These are phyloP conservation scores for Gerris buenoi DNA, from an alignment of 1,140 invertebrate genomes.

Conservation along the genomic window DNA sequence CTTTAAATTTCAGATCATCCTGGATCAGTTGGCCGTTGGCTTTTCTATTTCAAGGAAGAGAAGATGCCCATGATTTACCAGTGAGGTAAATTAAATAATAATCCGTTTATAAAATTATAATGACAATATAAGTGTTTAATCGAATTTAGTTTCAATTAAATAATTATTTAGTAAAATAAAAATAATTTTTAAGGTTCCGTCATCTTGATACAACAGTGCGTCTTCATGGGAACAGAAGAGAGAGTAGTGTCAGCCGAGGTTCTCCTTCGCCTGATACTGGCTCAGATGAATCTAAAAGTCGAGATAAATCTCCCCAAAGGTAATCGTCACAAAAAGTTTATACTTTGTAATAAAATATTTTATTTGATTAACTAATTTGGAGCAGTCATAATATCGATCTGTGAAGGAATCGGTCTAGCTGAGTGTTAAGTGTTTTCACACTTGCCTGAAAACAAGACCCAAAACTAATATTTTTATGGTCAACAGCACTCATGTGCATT, in stretches of 20 bases:
- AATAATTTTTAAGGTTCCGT: slow-evolving; percentile 43
- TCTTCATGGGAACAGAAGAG: slow-evolving; percentile 38
- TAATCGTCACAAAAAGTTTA: not conserved
- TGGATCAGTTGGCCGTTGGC: slow-evolving; percentile 84
- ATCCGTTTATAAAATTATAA: not conserved
- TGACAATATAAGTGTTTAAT: not conserved
- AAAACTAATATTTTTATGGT: no score
- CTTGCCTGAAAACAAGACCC: no score
- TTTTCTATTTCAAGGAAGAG: slow-evolving; percentile 62
- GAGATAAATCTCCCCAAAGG: slow-evolving; percentile 3
- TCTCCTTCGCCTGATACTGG: slow-evolving; percentile 32
- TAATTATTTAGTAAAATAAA: not conserved
- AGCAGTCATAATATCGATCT: not conserved
- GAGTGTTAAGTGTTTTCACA: not conserved
- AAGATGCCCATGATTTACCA: slow-evolving; percentile 52
- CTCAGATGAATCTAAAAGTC: not conserved
- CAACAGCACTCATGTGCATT: no score
- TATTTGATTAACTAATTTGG: not conserved
- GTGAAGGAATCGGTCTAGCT: not conserved
- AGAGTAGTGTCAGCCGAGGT: slow-evolving; percentile 39
- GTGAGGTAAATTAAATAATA: slow-evolving; percentile 48
- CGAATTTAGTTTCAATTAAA: not conserved
- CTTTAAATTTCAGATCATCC: slow-evolving; percentile 44
- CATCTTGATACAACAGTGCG: slow-evolving; percentile 63
- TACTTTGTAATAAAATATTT: not conserved